Percentiles rank a stretch among this genome's conserved stretches.
phyloP scores from a whole-genome alignment of 2,113 vertebrate genomes.

The Tetrax tetrax region DNA sequence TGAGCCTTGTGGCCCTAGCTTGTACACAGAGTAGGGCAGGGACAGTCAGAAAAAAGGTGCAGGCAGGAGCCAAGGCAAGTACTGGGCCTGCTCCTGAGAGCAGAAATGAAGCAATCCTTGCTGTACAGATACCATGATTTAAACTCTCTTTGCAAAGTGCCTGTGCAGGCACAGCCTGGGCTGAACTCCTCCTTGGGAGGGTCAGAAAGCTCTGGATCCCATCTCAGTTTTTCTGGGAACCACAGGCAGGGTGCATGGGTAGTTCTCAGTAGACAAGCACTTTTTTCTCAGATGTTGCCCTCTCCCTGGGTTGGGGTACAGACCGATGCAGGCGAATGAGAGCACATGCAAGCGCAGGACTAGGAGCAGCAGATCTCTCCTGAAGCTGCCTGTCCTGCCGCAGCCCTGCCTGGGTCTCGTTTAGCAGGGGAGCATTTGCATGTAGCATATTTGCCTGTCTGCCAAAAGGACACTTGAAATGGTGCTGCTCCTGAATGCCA shows the following conservation, averaged over 20 bases:
- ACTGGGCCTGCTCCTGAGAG: neutral
- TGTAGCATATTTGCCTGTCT: rapidly evolving
- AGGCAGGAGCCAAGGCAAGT: neutral
- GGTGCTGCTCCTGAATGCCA: neutral
- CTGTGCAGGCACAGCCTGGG: neutral
- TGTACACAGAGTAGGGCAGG: neutral
- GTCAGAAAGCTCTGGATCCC: neutral
- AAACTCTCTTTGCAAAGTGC: neutral
- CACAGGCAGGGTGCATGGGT: neutral
- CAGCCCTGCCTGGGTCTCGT: neutral
- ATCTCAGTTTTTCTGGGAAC: neutral
- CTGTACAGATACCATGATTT: neutral
- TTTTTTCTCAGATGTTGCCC: neutral
- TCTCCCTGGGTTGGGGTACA: neutral
- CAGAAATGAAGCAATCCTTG: neutral
- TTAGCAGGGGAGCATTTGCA: neutral
- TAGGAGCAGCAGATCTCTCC: neutral
- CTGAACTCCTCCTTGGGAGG: neutral
- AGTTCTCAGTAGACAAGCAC: neutral
- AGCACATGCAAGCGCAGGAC: rapidly evolving
- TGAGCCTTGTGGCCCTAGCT: neutral
- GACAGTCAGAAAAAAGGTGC: neutral
- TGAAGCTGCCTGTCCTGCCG: rapidly evolving
- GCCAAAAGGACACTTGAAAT: neutral
- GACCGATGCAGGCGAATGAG: rapidly evolving